These are phyloP conservation scores for Pelosia muscerda DNA, from an alignment of 2,888 invertebrate species.

Conservation along the genomic window DNA sequence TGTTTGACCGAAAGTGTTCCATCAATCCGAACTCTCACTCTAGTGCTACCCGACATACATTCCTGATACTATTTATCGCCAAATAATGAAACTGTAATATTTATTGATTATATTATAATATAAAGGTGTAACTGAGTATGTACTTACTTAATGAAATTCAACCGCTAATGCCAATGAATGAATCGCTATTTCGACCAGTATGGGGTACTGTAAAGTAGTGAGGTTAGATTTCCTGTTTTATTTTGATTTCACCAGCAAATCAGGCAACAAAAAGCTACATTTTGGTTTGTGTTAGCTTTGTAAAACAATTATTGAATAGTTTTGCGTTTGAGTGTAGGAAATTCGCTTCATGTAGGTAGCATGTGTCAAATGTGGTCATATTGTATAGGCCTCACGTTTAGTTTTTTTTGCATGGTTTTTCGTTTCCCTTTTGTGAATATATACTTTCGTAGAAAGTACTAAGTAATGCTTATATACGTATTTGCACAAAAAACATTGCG, in stretches of 20 bases:
- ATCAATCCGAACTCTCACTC: too few species aligned
- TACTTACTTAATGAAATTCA: background rate
- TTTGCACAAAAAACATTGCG: background rate
- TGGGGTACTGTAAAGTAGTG: slow-evolving; percentile 11
- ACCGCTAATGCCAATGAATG: background rate
- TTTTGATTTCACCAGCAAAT: slow-evolving; percentile 16
- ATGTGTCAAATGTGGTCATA: slow-evolving; percentile 20
- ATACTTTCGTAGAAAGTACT: background rate
- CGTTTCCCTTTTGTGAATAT: slow-evolving; percentile 19
- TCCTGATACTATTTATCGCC: too few species aligned
- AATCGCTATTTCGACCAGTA: slow-evolving; percentile 32
- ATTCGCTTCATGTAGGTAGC: slow-evolving; percentile 22
- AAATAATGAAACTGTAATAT: too few species aligned
- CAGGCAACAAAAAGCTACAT: background rate
- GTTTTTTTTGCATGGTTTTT: slow-evolving; percentile 49
- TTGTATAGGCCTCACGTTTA: slow-evolving; percentile 20
- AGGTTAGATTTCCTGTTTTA: slow-evolving; percentile 8
- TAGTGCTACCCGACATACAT: too few species aligned
- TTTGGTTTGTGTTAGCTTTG: slow-evolving; percentile 19
- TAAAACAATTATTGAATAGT: slow-evolving; percentile 12
- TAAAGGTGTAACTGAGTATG: background rate
- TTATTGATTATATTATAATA: background rate
- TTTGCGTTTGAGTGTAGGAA: slow-evolving; percentile 16
- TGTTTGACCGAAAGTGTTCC: too few species aligned
- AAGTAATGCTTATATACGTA: background rate